Evolutionary conservation across 2,888 invertebrate genomes (phyloP).

Genomic region (Conus canariensis): DNA sequence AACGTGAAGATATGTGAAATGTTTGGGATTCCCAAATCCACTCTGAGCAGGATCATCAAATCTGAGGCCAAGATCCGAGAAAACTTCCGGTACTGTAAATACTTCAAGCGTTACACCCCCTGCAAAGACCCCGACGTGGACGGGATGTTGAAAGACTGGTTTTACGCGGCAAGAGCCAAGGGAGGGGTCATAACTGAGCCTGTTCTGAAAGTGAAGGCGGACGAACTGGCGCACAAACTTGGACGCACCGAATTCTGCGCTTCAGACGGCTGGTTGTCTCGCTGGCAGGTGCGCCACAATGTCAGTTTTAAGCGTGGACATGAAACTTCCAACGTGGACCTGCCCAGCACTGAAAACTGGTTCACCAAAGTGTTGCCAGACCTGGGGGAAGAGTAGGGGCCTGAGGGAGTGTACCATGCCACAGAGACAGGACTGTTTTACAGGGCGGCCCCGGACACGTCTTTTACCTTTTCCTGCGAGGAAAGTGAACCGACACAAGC

Average conservation of each 20-base stretch:
- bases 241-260: neutral
- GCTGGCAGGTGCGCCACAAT: slow-evolving; percentile 17
- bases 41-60: neutral
- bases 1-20: slow-evolving; percentile 7
- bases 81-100: slow-evolving; percentile 5
- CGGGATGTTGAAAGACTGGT: slow-evolving; percentile 19
- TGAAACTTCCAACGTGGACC: neutral
- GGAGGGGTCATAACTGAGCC: neutral
- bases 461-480: neutral
- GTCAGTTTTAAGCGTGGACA: slow-evolving; percentile 5
- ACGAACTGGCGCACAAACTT: neutral
- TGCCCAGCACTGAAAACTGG: neutral
- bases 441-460: neutral
- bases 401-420: neutral
- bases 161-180: slow-evolving; percentile 5
- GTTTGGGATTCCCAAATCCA: slow-evolving; percentile 4
- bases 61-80: slow-evolving; percentile 6
- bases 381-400: neutral
- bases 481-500: neutral
- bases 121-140: slow-evolving; percentile 1
- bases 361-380: slow-evolving; percentile 12
- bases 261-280: slow-evolving; percentile 5
- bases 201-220: neutral
- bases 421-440: neutral
- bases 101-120: slow-evolving; percentile 7